Evolutionary conservation across 2,888 invertebrate genomes (phyloP).

Genomic region (Ischnura elegans): DNA sequence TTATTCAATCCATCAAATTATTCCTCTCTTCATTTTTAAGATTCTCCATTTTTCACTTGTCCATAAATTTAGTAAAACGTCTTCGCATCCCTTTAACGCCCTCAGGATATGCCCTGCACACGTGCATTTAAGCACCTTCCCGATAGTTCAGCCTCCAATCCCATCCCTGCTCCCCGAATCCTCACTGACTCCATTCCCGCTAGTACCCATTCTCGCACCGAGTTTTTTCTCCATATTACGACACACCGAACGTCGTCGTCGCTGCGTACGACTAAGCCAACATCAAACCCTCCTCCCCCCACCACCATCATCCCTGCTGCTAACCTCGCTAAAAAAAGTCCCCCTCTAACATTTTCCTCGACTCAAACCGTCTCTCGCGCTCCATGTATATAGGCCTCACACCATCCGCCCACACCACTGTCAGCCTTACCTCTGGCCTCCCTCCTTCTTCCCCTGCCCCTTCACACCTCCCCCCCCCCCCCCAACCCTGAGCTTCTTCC

Average conservation of each 20-base stretch:
- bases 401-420: too few species aligned
- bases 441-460: not conserved
- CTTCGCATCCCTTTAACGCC: not conserved
- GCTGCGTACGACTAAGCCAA: not conserved
- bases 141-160: not conserved
- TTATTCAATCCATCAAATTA: not conserved
- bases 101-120: not conserved
- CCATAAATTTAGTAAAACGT: conserved; percentile 6
- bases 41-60: not conserved
- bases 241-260: conserved; percentile 30
- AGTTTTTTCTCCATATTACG: not conserved
- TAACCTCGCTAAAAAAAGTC: too few species aligned
- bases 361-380: too few species aligned
- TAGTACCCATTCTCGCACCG: not conserved
- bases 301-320: too few species aligned
- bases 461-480: not conserved
- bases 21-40: not conserved
- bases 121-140: not conserved
- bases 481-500: not conserved
- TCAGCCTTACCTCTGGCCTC: too few species aligned
- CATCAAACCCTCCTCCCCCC: not conserved
- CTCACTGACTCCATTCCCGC: not conserved
- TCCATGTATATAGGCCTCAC: too few species aligned
- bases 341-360: too few species aligned
- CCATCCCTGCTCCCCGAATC: not conserved